phyloP scores from a whole-genome alignment of 2,888 invertebrate species.

The Campaea margaritaria region DNA sequence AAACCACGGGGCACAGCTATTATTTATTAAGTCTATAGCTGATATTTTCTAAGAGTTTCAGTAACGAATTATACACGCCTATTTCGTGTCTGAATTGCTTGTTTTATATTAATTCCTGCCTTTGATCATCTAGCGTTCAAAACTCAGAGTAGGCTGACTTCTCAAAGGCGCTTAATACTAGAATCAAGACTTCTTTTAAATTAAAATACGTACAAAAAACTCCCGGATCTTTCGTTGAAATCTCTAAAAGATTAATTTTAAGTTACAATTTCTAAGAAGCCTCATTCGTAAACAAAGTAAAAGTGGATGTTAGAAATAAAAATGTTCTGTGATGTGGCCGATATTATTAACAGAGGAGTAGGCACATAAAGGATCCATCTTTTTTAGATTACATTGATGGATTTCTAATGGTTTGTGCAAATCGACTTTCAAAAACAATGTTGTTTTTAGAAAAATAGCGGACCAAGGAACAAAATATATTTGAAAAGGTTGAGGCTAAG shows the following conservation, averaged over 20 bases:
- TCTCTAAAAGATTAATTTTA: background rate
- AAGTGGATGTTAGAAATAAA: background rate
- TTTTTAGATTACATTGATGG: constrained; percentile 45
- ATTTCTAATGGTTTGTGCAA: constrained; percentile 48
- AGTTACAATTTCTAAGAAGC: background rate
- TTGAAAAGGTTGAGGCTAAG: background rate
- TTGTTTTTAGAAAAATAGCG: background rate
- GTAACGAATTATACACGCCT: too few species aligned
- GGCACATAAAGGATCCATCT: constrained; percentile 7
- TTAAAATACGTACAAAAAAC: too few species aligned
- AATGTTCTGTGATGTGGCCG: background rate
- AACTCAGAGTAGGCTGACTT: too few species aligned
- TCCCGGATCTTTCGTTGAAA: too few species aligned
- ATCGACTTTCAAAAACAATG: constrained; percentile 35
- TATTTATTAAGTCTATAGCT: too few species aligned
- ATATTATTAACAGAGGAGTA: constrained; percentile 36
- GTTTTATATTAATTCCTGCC: too few species aligned
- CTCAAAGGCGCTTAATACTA: too few species aligned
- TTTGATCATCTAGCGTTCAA: too few species aligned
- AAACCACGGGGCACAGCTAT: too few species aligned
- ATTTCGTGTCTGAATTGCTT: too few species aligned
- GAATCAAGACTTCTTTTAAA: too few species aligned
- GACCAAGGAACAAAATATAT: constrained; percentile 9
- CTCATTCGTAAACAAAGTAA: background rate
- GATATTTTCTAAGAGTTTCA: too few species aligned